Evolutionary conservation across 2,888 invertebrate species (phyloP), one percentile per base, ranked within the genome.

Genomic region (Andricus curvator): DNA sequence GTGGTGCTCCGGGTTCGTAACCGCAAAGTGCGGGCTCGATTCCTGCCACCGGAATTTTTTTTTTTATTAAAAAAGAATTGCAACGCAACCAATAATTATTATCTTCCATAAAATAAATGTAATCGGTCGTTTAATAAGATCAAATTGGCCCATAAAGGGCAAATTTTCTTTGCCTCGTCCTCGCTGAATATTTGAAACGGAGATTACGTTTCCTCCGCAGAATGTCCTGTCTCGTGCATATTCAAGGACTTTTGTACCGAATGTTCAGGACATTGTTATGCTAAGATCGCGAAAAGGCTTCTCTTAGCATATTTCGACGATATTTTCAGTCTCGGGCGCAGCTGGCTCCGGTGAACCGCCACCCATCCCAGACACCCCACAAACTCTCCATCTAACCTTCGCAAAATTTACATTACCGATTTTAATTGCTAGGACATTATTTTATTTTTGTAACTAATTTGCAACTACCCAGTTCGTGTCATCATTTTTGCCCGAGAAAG

Each of bases 251-350:
- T 88, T 88, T 88, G 87, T 88, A 85, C 87, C 86, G 86, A 91
- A 91, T 88, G 88, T 84, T 87, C 85, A 84, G 88, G 85, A 88
- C 88, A 89, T 90, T 90, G 89, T 90, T 90, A 91, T 90, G 90
- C 89, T 89, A 90, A 90, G 89, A 90, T 88, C 86, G 84, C 85
- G 84, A 86, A 85, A 83, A 85, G 84, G 85, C 85, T 86, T 86
- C 88, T 89, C 87, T 91, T 90, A 90, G 88, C 89, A 90, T 90
- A 91, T 90, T 89, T 90, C 86, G 85, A 86, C 88, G 87, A 90
- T 90, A 90, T 91, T 90, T 91, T 89, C 86, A 84, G 77, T 84
- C 78, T 82, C 81, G 85, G 83, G 86, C 83, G 85, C 84, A 84
- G 80, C 84, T 82, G 81, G 77, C 85, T 84, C 86, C 81, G 77